Evolutionary conservation across 2,113 vertebrate species (phyloP).

Genomic region (Acrocephalus arundinaceus): DNA sequence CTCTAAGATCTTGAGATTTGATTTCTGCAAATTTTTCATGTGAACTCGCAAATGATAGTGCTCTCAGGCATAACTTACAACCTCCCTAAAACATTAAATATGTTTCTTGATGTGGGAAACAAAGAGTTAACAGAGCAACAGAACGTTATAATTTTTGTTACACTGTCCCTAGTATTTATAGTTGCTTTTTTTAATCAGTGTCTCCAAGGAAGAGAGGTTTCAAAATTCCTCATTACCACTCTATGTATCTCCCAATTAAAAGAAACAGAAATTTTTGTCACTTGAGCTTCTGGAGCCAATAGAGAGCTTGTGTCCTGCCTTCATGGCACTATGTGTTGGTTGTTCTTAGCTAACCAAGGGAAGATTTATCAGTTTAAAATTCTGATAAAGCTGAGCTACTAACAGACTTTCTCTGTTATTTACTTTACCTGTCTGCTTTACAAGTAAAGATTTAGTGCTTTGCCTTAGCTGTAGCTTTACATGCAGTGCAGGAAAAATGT

Average conservation of each 20-base stretch:
- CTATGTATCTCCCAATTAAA: background rate
- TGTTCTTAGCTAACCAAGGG: background rate
- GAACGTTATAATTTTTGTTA: background rate
- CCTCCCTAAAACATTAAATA: background rate
- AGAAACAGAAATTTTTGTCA: background rate
- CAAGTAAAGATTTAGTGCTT: background rate
- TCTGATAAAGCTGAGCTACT: background rate
- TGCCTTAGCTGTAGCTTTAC: background rate
- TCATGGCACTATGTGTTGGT: background rate
- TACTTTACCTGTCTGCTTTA: background rate
- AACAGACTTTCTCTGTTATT: background rate
- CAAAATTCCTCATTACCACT: background rate
- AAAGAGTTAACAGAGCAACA: background rate
- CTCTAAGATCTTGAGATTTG: background rate
- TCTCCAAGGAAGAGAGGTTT: background rate
- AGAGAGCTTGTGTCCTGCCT: background rate
- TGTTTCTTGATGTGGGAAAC: background rate
- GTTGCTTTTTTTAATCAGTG: background rate
- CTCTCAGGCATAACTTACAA: background rate
- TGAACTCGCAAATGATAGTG: background rate
- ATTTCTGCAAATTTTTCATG: background rate
- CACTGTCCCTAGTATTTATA: background rate
- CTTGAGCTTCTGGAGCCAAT: background rate
- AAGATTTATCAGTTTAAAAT: background rate
- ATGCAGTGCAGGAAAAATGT: background rate